Percentiles rank a stretch among this genome's conserved stretches.
These are phyloP conservation scores for Vombatus ursinus DNA, from an alignment of 2,113 vertebrate species.

Conservation along the genomic window DNA sequence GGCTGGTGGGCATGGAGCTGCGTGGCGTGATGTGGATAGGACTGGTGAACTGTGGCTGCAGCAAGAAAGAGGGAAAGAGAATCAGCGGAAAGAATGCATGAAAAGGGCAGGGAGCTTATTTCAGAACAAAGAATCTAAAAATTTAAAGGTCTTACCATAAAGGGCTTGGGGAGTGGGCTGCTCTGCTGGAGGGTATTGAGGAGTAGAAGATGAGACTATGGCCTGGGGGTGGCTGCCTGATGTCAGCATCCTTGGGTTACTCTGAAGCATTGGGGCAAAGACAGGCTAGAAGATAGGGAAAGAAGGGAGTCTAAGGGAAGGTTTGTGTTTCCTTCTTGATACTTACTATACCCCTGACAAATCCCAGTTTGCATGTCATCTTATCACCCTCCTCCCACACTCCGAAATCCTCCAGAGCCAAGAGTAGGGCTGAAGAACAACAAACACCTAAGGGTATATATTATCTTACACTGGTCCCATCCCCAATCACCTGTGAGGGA, in stretches of 20 bases:
- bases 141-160: constrained; percentile 85
- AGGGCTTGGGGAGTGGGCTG: constrained; percentile 92
- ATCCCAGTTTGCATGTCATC: neutral
- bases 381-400: neutral
- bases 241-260: constrained; percentile 90
- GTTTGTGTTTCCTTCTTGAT: neutral
- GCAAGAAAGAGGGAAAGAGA: constrained; percentile 40
- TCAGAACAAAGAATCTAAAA: too few species aligned
- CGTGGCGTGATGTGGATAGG: constrained; percentile 91
- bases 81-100: neutral
- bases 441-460: neutral
- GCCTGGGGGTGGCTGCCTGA: constrained; percentile 91
- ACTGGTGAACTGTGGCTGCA: constrained; percentile 87
- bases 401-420: neutral
- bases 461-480: neutral
- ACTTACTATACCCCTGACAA: neutral
- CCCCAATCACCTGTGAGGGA: constrained; percentile 87
- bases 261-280: constrained; percentile 90
- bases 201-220: constrained; percentile 89
- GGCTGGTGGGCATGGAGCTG: constrained; percentile 90
- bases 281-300: constrained; percentile 62
- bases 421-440: neutral
- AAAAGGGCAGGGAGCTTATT: neutral
- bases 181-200: constrained; percentile 89
- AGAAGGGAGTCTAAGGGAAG: neutral